A percentile compares a stretch with the other conserved stretches of the same genome.
These are phyloP conservation scores for Anguilla marmorata DNA, from an alignment of 2,797 vertebrate genomes.

Conservation along the genomic window DNA sequence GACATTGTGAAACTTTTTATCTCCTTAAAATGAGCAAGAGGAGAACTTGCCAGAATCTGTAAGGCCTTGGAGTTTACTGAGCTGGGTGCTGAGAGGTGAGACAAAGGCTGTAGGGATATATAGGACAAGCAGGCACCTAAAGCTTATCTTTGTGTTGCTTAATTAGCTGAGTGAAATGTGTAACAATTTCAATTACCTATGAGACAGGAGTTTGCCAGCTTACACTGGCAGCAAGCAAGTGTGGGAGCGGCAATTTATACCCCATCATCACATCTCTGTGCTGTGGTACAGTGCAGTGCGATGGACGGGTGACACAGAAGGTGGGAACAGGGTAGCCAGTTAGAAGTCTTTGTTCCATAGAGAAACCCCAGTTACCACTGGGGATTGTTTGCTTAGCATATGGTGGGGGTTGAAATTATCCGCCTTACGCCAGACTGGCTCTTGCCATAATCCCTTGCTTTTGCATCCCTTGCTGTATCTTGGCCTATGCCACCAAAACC, in stretches of 20 bases:
- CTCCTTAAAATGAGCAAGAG: slow-evolving; percentile 24
- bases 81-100: neutral
- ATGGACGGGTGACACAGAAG: neutral
- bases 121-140: neutral
- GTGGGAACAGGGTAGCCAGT: neutral
- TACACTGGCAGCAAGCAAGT: neutral
- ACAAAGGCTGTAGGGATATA: neutral
- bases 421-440: neutral
- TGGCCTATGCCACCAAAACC: neutral
- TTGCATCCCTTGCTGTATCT: neutral
- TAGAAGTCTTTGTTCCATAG: neutral
- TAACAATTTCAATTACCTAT: neutral
- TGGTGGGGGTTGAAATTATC: neutral
- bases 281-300: neutral
- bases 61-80: neutral
- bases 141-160: neutral
- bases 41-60: slow-evolving; percentile 11
- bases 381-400: neutral
- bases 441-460: neutral
- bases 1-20: slow-evolving; percentile 36
- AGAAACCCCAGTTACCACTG: neutral
- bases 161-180: neutral
- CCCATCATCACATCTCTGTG: neutral
- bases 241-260: neutral
- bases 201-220: neutral